phyloP scores from a whole-genome alignment of 2,888 invertebrate genomes.

The Calameuta filiformis region DNA sequence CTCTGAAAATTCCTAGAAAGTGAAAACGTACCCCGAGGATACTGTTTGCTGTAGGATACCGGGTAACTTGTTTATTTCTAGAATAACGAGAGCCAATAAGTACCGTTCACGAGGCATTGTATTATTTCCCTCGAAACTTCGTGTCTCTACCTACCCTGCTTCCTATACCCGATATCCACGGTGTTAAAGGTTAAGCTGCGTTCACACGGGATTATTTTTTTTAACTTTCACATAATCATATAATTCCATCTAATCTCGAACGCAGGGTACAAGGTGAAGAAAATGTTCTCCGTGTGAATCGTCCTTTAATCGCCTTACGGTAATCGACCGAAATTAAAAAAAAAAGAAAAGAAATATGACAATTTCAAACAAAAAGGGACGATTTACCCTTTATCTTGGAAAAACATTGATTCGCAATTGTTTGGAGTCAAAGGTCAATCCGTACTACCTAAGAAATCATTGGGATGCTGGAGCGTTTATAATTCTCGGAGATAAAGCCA shows the following conservation, averaged over 20 bases:
- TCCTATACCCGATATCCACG: not conserved
- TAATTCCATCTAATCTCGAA: not conserved
- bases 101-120: not conserved
- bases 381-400: not conserved
- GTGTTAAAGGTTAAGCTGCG: not conserved
- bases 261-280: not conserved
- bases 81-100: not conserved
- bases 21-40: not conserved
- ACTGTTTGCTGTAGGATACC: not conserved
- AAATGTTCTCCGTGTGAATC: not conserved
- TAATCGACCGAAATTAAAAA: not conserved
- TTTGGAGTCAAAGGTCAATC: not conserved
- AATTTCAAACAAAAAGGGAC: not conserved
- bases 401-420: not conserved
- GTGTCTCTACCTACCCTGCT: not conserved
- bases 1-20: not conserved
- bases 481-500: conserved; percentile 31
- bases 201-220: not conserved
- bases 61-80: not conserved
- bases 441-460: not conserved
- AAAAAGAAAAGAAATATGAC: not conserved
- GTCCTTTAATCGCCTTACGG: not conserved
- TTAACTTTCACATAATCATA: not conserved
- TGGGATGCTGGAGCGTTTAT: conserved; percentile 50
- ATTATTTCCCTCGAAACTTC: not conserved